phyloP scores from a whole-genome alignment of 2,113 vertebrate genomes.

The Spea bombifrons region DNA sequence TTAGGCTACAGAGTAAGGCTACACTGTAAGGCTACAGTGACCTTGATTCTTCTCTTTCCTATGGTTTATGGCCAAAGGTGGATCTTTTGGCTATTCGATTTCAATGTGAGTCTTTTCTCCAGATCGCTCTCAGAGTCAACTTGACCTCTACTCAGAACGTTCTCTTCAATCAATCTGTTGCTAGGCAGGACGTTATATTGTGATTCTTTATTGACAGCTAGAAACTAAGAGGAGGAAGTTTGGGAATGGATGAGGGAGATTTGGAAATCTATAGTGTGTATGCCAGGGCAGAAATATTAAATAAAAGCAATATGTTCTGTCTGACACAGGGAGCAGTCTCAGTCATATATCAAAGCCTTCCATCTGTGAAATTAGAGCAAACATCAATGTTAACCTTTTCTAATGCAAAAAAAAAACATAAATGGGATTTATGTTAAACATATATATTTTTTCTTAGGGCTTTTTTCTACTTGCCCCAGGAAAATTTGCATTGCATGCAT shows the following conservation, averaged over 20 bases:
- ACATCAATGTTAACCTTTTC: conserved; percentile 17
- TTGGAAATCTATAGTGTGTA: not conserved
- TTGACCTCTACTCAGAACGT: not conserved
- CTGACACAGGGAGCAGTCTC: conserved; percentile 1
- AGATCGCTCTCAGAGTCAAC: not conserved
- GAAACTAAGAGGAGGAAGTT: not conserved
- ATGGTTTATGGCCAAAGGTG: too few relatives aligned
- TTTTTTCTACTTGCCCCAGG: not conserved
- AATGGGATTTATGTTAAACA: conserved; percentile 4
- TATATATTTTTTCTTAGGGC: not conserved
- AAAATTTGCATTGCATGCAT: too few relatives aligned
- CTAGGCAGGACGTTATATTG: not conserved
- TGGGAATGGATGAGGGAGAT: not conserved
- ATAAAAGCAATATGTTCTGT: conserved; percentile 21
- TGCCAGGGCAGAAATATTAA: conserved; percentile 6
- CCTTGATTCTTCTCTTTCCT: too few relatives aligned
- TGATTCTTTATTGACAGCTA: not conserved
- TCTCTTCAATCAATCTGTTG: conserved; percentile 2
- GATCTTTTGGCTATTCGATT: too few relatives aligned
- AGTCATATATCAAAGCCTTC: conserved; percentile 3
- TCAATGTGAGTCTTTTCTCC: too few relatives aligned
- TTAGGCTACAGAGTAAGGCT: too few relatives aligned
- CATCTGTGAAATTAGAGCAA: conserved; percentile 6
- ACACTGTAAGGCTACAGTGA: too few relatives aligned
- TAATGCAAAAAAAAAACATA: conserved; percentile 9